Conservation (phyloP, 2,797 vertebrate genomes). For the Myotis vivesi region DNA sequence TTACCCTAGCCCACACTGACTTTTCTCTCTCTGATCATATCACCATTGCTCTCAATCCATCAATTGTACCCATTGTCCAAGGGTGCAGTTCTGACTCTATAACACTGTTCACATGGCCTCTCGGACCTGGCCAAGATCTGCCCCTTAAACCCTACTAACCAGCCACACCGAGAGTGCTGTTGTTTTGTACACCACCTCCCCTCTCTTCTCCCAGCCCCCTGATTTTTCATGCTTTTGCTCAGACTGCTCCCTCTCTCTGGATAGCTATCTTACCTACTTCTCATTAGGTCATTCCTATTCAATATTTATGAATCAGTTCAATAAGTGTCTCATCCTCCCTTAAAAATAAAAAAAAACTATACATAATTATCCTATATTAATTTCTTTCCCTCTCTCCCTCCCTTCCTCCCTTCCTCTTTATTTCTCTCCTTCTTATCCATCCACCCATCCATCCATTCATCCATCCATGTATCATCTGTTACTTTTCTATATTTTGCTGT, state of each 20-base stretch:
- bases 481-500: neutral
- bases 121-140: neutral
- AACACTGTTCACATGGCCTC: neutral
- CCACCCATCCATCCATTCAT: neutral
- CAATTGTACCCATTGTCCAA: neutral
- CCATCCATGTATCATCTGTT: neutral
- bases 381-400: neutral
- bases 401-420: too few species aligned
- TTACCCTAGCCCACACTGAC: neutral
- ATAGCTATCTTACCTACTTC: neutral
- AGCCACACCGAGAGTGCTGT: neutral
- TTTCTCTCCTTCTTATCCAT: too few species aligned
- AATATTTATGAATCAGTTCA: neutral
- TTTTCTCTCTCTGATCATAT: neutral
- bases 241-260: neutral
- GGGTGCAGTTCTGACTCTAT: neutral
- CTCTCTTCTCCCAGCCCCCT: neutral
- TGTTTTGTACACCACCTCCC: neutral
- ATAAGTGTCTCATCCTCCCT: neutral
- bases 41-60: neutral
- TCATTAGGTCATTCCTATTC: neutral
- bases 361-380: neutral
- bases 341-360: slow-evolving; percentile 18
- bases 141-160: neutral
- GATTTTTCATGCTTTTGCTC: neutral